Evolutionary conservation across 2,888 invertebrate genomes (phyloP), one percentile per base, ranked within the genome.

Genomic region (Dendrolimus houi): DNA sequence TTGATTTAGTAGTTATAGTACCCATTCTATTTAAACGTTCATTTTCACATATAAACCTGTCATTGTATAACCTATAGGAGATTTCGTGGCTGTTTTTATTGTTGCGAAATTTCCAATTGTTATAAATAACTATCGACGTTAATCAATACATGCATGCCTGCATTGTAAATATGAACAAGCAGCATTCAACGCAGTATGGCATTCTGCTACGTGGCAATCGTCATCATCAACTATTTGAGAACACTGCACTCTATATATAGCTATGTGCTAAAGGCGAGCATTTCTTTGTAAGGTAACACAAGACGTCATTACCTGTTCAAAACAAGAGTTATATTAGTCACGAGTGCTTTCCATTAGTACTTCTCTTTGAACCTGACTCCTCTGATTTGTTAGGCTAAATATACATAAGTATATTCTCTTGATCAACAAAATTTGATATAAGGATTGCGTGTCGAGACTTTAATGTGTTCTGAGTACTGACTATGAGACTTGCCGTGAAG

Each of bases 1-100:
- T 89, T 90, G 85, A 90, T 90, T 90, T 88, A 76, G 89, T 90
- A 90, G 89, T 69, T 78, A 12, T 90, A 90, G 89, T 77, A 85
- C 88, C 89, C 82, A 59, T 65, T 69, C 9, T 47, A 47, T 47
- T 47, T 47, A 47, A 47, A 9, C 29, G 6, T 29, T 29, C 29
- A 29, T 29, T 47, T 47, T 47, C 3, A 47, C 47, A 47, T 47
- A 47, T 10, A 47, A 9, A 47, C 47, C 9, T 47, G 9, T 47
- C 47, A 47, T 47, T 47, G 47, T 47, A 47, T 47, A 47, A 47
- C 10, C 12, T 47, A 10, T 47, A 7, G 47, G 47, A 47, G 9
- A 47, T 47, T 47, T 47, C 12, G 47, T 47, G 47, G 7, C 47
- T 10, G 56, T 58, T 58, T 41, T 58, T 57, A 58, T 57, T 59